Conservation (phyloP, 2,113 vertebrate species). For the Eptesicus fuscus region DNA sequence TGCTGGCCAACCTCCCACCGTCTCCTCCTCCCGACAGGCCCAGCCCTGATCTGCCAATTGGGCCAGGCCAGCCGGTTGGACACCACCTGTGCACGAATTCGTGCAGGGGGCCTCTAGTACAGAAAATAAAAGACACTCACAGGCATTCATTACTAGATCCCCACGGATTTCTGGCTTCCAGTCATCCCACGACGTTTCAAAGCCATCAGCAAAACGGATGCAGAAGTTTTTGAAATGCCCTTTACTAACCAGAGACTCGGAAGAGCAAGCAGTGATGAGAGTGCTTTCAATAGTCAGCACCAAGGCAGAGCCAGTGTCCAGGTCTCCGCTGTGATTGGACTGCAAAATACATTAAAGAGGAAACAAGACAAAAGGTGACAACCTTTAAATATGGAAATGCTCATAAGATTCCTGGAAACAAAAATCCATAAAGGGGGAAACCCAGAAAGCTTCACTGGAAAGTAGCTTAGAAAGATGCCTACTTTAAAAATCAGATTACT, state of each 20-base stretch:
- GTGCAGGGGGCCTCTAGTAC: background rate
- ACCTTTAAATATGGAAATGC: background rate
- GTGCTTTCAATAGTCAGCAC: slow-evolving; percentile 99
- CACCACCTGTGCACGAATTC: too few relatives aligned
- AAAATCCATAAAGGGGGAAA: background rate
- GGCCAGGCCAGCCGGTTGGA: too few relatives aligned
- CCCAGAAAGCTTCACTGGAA: background rate
- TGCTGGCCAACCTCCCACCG: too few relatives aligned
- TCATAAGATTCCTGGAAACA: background rate
- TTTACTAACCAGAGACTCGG: slow-evolving; percentile 98
- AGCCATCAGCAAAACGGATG: slow-evolving; percentile 98
- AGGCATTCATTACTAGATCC: slow-evolving; percentile 97
- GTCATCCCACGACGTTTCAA: slow-evolving; percentile 98
- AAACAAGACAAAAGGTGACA: background rate
- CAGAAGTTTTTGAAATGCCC: slow-evolving; percentile 99
- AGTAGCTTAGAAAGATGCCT: background rate
- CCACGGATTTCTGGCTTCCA: slow-evolving; percentile 97
- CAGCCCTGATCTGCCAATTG: too few relatives aligned
- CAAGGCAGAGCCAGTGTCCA: slow-evolving; percentile 95
- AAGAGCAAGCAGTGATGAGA: slow-evolving; percentile 97
- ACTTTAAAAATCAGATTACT: slow-evolving; percentile 23
- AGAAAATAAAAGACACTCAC: slow-evolving; percentile 83
- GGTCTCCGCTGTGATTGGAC: slow-evolving; percentile 94
- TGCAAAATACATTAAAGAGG: slow-evolving; percentile 71
- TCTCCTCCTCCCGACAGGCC: too few relatives aligned